A percentile compares a stretch with the other conserved stretches of the same genome.
Evolutionary conservation across 1,140 invertebrate species (phyloP).

Genomic region (Ditylenchus dipsaci): DNA sequence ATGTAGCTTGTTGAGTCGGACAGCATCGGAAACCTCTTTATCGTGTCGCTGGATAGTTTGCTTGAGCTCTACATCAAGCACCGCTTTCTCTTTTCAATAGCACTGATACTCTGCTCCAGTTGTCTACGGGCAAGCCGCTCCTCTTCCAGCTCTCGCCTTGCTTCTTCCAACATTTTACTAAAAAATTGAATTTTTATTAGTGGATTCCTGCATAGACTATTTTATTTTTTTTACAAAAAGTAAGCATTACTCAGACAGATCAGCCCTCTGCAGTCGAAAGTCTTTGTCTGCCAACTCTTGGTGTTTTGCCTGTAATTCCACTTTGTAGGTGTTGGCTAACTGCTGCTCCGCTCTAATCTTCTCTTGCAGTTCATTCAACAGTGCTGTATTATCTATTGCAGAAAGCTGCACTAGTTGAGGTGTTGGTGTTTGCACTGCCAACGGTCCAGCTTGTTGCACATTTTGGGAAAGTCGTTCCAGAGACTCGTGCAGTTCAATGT

Average conservation of each 20-base stretch:
- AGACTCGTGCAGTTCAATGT: slow-evolving; percentile 57
- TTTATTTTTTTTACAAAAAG: no score
- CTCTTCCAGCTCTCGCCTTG: slow-evolving; percentile 15
- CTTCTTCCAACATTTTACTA: slow-evolving; percentile 27
- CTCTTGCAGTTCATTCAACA: slow-evolving; percentile 11
- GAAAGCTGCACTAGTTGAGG: slow-evolving; percentile 19
- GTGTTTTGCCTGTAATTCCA: slow-evolving; percentile 26
- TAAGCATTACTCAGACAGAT: slow-evolving; percentile 14
- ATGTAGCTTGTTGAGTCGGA: slow-evolving; percentile 9
- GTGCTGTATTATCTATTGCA: slow-evolving; percentile 7
- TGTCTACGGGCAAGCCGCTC: slow-evolving; percentile 30
- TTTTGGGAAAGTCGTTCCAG: neutral
- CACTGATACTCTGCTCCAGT: slow-evolving; percentile 17
- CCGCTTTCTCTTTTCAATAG: slow-evolving; percentile 89
- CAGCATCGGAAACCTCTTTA: slow-evolving; percentile 64
- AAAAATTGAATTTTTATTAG: neutral
- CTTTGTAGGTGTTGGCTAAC: slow-evolving; percentile 26
- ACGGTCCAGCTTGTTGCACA: neutral
- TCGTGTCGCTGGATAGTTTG: slow-evolving; percentile 79
- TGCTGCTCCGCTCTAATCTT: slow-evolving; percentile 23
- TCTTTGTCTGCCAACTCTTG: slow-evolving; percentile 24
- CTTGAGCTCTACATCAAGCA: slow-evolving; percentile 86
- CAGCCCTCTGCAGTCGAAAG: slow-evolving; percentile 3
- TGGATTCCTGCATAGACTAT: no score
- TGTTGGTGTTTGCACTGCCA: neutral